Conservation (phyloP, 2,888 invertebrate genomes). For the Epiblema foenella region DNA sequence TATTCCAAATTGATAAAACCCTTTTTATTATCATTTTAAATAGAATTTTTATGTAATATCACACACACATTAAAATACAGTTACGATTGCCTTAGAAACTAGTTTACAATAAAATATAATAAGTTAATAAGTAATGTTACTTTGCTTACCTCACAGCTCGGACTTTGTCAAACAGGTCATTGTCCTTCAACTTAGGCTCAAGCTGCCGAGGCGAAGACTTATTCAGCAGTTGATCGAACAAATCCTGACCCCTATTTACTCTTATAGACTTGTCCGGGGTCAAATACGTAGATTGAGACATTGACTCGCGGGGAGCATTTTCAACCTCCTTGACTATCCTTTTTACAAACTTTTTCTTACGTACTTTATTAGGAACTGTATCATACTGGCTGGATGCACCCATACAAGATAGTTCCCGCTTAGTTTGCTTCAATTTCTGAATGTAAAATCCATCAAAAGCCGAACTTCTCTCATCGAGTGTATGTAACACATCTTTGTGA, state of each 20-base stretch:
- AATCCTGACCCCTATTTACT: conserved; percentile 72
- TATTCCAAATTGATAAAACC: too few relatives aligned
- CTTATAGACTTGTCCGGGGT: conserved; percentile 78
- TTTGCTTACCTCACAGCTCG: conserved; percentile 55
- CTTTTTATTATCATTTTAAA: too few relatives aligned
- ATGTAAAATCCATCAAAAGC: conserved; percentile 77
- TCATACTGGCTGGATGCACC: conserved; percentile 59
- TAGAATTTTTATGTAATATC: too few relatives aligned
- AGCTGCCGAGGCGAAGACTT: conserved; percentile 55
- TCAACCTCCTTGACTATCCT: conserved; percentile 67
- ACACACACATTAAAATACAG: too few relatives aligned
- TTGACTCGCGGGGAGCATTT: conserved; percentile 52
- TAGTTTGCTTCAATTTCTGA: conserved; percentile 77
- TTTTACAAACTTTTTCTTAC: conserved; percentile 77
- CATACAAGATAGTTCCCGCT: conserved; percentile 70
- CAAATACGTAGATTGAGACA: conserved; percentile 61
- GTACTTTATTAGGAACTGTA: conserved; percentile 63
- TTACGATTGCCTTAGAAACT: too few relatives aligned
- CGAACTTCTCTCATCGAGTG: conserved; percentile 68
- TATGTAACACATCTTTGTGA: conserved; percentile 65
- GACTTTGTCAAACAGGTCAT: conserved; percentile 49
- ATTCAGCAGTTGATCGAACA: conserved; percentile 73
- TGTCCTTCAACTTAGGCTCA: conserved; percentile 44
- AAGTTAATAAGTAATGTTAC: not conserved
- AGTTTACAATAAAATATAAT: too few relatives aligned